Base-by-base conservation (phyloP, 2,113 vertebrate species). In the Bubo scandiacus region DNA sequence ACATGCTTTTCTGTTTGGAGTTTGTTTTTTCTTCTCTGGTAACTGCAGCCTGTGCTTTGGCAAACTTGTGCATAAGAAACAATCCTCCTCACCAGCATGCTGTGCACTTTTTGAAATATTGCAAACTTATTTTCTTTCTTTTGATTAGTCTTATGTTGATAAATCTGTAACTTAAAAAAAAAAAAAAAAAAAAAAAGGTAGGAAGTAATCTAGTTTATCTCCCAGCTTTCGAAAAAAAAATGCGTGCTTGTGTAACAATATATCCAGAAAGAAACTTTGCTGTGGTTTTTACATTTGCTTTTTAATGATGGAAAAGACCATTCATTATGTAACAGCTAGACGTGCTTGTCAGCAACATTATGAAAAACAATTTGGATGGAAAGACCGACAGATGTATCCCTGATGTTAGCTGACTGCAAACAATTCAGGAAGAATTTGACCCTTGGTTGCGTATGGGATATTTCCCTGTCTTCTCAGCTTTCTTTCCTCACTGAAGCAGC, bases 61-160 rank as follows among this genome's bases (percentile, higher is more conserved):
- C 55, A 83, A 92, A 81, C 22, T 40, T 66, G 38, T n/a, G 18
- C 20, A 3, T 36, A 70, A 79, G 58, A 78, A 70, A 36, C 32
- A 72, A 34, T 9, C 21, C 0, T 0, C 16, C 10, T 78, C 59
- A 68, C 38, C 1, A 0, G 20, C 27, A 84, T 1, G 0, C 14
- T 59, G 20, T 78, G 52, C 40, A 4, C 45, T 83, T 67, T 58
- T 57, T 45, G 80, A 63, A 83, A 84, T 61, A 58, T 5, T 79
- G 7, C 12, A 21, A 72, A 51, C 3, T n/a, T 22, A 2, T 81
- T 88, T 71, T 70, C 12, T 88, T 75, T 66, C 32, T 57, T 94
- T 78, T 54, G 20, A 32, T 67, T 90, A 49, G 18, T 45, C 38
- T 88, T 75, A 55, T 12, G 26, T 11, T 78, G 29, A 73, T 86